phyloP scores from a whole-genome alignment of 2,888 invertebrate genomes.

The Pachycephus smyrnensis region DNA sequence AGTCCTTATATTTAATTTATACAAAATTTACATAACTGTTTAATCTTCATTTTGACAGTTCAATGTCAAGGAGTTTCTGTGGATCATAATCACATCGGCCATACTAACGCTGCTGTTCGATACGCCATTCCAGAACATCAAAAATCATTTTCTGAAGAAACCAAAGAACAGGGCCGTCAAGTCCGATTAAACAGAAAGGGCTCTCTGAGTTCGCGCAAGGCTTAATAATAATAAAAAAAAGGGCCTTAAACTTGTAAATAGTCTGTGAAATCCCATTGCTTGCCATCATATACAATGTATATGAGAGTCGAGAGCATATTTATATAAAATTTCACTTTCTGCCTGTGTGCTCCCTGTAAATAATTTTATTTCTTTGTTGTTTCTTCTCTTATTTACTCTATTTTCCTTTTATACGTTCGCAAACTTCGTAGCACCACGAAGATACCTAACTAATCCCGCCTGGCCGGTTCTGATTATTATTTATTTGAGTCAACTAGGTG shows the following conservation, averaged over 20 bases:
- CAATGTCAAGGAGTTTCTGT: slow-evolving; percentile 72
- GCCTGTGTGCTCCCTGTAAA: slow-evolving; percentile 5
- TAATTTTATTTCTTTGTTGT: slow-evolving; percentile 5
- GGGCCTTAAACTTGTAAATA: slow-evolving; percentile 29
- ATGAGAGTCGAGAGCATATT: slow-evolving; percentile 49
- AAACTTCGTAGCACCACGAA: neutral
- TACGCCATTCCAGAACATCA: slow-evolving; percentile 78
- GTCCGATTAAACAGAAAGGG: slow-evolving; percentile 28
- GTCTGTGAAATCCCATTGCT: slow-evolving; percentile 27
- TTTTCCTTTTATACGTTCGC: neutral
- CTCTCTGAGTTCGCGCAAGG: neutral
- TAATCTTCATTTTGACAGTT: slow-evolving; percentile 66
- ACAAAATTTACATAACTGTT: slow-evolving; percentile 11
- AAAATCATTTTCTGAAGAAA: slow-evolving; percentile 68
- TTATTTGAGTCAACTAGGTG: slow-evolving; percentile 1
- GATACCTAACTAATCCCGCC: neutral
- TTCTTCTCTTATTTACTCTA: neutral
- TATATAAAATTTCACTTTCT: slow-evolving; percentile 28
- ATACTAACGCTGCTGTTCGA: slow-evolving; percentile 75
- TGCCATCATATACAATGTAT: slow-evolving; percentile 57
- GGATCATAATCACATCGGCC: slow-evolving; percentile 71
- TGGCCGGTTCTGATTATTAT: neutral
- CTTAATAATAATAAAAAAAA: neutral
- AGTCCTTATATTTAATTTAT: slow-evolving; percentile 6
- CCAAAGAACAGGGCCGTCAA: slow-evolving; percentile 21